Evolutionary conservation across 1,140 invertebrate species (phyloP).

Genomic region (Drosophila albomicans): DNA sequence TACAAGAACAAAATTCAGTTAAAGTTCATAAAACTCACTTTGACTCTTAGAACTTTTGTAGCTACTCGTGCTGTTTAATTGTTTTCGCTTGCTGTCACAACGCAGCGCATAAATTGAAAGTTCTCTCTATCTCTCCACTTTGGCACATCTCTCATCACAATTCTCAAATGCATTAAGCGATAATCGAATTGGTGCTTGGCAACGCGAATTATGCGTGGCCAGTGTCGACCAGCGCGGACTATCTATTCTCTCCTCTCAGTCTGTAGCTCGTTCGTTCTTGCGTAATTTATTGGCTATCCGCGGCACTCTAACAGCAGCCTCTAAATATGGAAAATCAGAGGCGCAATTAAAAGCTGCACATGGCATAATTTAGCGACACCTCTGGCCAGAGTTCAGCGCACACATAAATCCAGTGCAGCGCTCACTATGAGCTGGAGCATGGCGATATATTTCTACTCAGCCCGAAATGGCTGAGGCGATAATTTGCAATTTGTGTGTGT

Average conservation of each 20-base stretch:
- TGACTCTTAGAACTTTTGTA: background rate
- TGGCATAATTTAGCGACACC: constrained; percentile 77
- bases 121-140: background rate
- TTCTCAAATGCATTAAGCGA: constrained; percentile 27
- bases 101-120: constrained; percentile 25
- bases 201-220: constrained; percentile 52
- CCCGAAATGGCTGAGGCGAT: constrained; percentile 70
- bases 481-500: constrained; percentile 71
- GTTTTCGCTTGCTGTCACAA: constrained; percentile 1
- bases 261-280: background rate
- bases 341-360: constrained; percentile 77
- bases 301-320: constrained; percentile 7
- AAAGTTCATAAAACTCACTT: background rate
- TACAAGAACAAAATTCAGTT: no score
- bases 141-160: background rate
- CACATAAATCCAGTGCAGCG: constrained; percentile 55
- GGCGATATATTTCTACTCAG: constrained; percentile 46
- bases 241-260: no score
- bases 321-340: constrained; percentile 70
- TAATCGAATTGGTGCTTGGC: constrained; percentile 63
- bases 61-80: constrained; percentile 17
- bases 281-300: constrained; percentile 57
- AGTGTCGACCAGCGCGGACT: constrained; percentile 24
- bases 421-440: background rate
- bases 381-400: constrained; percentile 42